A percentile compares a stretch with the other conserved stretches of the same genome.
phyloP scores from a whole-genome alignment of 2,797 vertebrate species.

The Tarsius wallacei region DNA sequence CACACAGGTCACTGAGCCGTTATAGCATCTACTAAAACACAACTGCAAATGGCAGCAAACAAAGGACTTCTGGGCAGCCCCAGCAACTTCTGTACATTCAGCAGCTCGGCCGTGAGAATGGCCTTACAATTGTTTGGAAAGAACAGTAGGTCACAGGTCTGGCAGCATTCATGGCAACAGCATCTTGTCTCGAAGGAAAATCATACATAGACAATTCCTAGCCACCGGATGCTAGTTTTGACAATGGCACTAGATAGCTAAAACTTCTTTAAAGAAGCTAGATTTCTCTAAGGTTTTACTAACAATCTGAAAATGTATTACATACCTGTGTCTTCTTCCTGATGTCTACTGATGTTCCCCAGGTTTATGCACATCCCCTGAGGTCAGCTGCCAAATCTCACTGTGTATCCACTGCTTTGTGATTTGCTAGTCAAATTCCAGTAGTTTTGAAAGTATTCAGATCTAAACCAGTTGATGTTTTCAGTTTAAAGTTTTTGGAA shows the following conservation, averaged over 20 bases:
- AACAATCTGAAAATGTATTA: background rate
- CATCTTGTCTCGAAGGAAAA: background rate
- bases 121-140: background rate
- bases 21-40: background rate
- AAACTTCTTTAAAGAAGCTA: background rate
- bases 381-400: background rate
- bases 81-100: background rate
- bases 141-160: background rate
- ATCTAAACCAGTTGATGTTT: background rate
- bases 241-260: background rate
- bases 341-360: background rate
- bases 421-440: background rate
- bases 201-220: background rate
- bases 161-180: background rate
- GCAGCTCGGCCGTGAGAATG: background rate
- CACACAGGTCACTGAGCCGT: background rate
- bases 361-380: background rate
- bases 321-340: background rate
- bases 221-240: background rate
- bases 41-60: constrained; percentile 1
- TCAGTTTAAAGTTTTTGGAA: constrained; percentile 11
- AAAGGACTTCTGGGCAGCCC: background rate
- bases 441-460: background rate
- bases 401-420: too few relatives aligned
- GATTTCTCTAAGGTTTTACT: background rate